Conservation (phyloP, 1,140 invertebrate genomes). For the Papilio helenus region DNA sequence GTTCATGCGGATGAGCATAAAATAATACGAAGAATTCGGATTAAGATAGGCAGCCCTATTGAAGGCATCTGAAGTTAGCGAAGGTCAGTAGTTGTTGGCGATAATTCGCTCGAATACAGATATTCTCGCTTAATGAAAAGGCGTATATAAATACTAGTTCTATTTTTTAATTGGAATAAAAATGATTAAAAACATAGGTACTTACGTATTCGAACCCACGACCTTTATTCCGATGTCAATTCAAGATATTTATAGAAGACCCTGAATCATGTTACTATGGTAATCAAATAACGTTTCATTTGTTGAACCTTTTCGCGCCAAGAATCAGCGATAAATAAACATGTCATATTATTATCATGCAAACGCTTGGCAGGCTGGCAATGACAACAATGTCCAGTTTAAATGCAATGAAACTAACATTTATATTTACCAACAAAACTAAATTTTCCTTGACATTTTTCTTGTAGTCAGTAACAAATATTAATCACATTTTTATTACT, state of each 20-base stretch:
- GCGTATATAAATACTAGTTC: no score
- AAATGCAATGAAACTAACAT: neutral
- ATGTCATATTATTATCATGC: neutral
- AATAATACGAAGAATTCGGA: no score
- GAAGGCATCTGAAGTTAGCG: no score
- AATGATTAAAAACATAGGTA: neutral
- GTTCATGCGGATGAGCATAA: no score
- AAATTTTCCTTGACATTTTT: neutral
- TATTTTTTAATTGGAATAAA: neutral
- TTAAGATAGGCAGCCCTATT: no score
- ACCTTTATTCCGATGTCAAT: neutral
- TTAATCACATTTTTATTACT: neutral
- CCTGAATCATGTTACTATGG: neutral
- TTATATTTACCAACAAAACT: slow-evolving; percentile 4
- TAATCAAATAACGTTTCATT: neutral
- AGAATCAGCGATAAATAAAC: slow-evolving; percentile 4
- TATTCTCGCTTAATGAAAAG: no score
- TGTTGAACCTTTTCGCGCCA: neutral
- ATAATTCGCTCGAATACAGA: no score
- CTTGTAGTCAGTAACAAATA: neutral
- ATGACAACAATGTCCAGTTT: neutral
- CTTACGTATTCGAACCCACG: neutral
- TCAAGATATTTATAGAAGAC: neutral
- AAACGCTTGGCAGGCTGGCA: neutral
- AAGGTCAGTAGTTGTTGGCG: no score